phyloP scores from a whole-genome alignment of 2,797 vertebrate species.

The Perodicticus potto region DNA sequence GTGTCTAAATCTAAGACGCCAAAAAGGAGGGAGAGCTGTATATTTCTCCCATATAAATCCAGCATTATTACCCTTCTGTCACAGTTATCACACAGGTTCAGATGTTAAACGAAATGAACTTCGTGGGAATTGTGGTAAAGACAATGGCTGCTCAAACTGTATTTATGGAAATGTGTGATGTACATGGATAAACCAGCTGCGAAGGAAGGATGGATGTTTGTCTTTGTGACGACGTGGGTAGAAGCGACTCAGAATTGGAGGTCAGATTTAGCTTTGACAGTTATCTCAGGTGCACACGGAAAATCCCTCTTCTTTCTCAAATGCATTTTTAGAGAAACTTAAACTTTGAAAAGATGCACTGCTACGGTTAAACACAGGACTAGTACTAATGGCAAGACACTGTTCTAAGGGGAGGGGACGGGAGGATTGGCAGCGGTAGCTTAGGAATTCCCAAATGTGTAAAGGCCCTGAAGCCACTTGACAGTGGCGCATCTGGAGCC shows the following conservation, averaged over 20 bases:
- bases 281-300: neutral
- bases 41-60: neutral
- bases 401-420: neutral
- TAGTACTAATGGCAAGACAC: neutral
- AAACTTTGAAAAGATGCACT: neutral
- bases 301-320: neutral
- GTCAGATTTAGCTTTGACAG: neutral
- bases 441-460: neutral
- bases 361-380: neutral
- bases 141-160: neutral
- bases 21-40: neutral
- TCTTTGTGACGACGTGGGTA: neutral
- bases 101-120: neutral
- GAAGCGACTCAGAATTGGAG: neutral
- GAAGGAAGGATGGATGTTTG: neutral
- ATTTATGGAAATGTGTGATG: neutral
- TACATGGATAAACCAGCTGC: accelerated
- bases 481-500: neutral
- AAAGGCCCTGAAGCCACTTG: neutral
- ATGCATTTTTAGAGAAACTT: neutral
- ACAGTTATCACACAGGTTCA: neutral
- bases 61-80: neutral
- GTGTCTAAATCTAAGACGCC: neutral
- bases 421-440: neutral
- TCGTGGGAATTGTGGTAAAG: neutral